Percentiles rank a stretch among this genome's conserved stretches.
phyloP scores from a whole-genome alignment of 2,888 invertebrate species.

The Caenorhabditis sp. region DNA sequence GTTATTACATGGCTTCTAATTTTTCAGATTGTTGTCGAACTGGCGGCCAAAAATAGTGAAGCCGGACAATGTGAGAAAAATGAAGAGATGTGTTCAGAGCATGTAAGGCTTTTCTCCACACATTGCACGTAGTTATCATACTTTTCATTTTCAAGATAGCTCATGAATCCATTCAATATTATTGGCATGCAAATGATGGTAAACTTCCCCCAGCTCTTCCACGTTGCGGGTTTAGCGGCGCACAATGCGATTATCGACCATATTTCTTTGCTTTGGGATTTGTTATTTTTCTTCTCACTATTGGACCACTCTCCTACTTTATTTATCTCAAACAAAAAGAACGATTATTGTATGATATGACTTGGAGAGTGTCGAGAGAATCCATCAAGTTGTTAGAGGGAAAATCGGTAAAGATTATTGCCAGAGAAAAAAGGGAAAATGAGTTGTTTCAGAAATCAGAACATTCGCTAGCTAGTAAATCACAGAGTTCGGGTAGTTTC shows the following conservation, averaged over 20 bases:
- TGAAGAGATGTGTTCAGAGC: slow-evolving; percentile 67
- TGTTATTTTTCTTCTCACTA: slow-evolving; percentile 46
- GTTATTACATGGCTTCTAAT: background rate
- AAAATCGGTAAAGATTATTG: slow-evolving; percentile 31
- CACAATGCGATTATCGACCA: slow-evolving; percentile 62
- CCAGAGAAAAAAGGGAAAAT: background rate
- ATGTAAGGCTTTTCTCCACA: slow-evolving; percentile 35
- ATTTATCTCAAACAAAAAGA: slow-evolving; percentile 69
- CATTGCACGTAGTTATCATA: background rate
- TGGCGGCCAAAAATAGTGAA: slow-evolving; percentile 65
- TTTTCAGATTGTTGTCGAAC: slow-evolving; percentile 63
- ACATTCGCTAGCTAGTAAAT: slow-evolving; percentile 59
- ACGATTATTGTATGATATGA: slow-evolving; percentile 67
- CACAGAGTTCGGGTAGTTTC: slow-evolving; percentile 57
- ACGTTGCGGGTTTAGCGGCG: slow-evolving; percentile 63
- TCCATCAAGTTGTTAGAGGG: slow-evolving; percentile 37
- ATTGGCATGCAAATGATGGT: slow-evolving; percentile 62
- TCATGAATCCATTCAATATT: slow-evolving; percentile 63
- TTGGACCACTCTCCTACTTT: slow-evolving; percentile 61
- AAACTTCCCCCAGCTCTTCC: slow-evolving; percentile 62
- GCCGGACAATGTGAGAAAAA: slow-evolving; percentile 57
- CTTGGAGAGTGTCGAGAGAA: slow-evolving; percentile 68
- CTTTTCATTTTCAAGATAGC: slow-evolving; percentile 50
- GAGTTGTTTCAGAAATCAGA: slow-evolving; percentile 55
- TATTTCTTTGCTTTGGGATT: slow-evolving; percentile 55